Evolutionary conservation across 2,113 vertebrate genomes (phyloP).

Genomic region (Lagenorhynchus albirostris): DNA sequence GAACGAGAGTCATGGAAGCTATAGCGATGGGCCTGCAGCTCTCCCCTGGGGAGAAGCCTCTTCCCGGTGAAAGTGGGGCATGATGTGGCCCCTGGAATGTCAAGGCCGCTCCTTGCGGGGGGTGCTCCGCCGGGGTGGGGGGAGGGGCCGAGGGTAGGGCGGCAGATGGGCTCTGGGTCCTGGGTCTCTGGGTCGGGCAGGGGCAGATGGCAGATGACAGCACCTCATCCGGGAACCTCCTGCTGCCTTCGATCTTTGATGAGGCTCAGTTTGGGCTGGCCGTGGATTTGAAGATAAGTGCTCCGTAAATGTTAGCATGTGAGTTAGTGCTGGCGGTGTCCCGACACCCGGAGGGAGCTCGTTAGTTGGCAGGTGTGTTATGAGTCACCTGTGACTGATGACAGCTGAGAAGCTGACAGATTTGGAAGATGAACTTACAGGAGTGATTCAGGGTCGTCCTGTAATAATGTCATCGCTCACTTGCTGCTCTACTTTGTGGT

Average conservation of each 20-base stretch:
- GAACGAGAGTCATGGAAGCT: background rate
- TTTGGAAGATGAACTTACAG: background rate
- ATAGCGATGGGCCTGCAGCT: background rate
- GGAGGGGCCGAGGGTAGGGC: background rate
- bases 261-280: background rate
- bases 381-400: background rate
- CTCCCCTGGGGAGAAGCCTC: background rate
- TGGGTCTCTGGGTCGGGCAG: background rate
- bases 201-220: background rate
- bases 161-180: rapidly evolving
- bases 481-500: background rate
- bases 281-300: background rate
- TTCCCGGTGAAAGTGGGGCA: rapidly evolving
- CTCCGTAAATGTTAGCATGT: background rate
- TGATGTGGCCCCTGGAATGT: background rate
- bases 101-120: rapidly evolving
- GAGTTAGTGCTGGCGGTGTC: background rate
- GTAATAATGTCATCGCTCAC: rapidly evolving
- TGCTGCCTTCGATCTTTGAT: background rate
- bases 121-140: rapidly evolving
- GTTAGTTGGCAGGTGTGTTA: background rate
- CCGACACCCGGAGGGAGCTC: background rate
- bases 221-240: rapidly evolving
- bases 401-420: background rate
- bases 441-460: background rate